phyloP scores from a whole-genome alignment of 2,113 vertebrate species.

The Pogona vitticeps region DNA sequence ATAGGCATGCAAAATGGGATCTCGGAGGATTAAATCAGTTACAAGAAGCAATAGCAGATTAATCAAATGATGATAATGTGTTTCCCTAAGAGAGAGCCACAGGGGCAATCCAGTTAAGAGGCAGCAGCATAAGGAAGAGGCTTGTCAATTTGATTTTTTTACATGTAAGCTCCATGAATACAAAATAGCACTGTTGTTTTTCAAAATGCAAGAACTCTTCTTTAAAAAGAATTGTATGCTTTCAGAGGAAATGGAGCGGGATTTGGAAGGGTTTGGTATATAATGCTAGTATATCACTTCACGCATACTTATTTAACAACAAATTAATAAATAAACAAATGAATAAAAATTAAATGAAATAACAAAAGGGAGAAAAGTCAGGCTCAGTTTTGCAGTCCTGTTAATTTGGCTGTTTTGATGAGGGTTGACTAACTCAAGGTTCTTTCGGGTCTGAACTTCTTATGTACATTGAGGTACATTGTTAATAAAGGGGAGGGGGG shows the following conservation, averaged over 20 bases:
- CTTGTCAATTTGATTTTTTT: conserved; percentile 42
- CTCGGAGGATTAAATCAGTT: conserved; percentile 20
- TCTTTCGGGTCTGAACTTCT: background rate
- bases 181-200: background rate
- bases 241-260: background rate
- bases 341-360: too few relatives aligned
- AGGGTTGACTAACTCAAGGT: background rate
- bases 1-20: background rate
- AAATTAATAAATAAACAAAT: too few relatives aligned
- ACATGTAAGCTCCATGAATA: conserved; percentile 26
- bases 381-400: background rate
- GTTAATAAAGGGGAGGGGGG: background rate
- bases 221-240: background rate
- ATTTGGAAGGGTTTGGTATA: background rate
- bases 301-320: background rate
- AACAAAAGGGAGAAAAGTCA: background rate
- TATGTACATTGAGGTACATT: background rate
- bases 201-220: background rate
- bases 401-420: background rate
- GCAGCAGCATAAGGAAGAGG: background rate
- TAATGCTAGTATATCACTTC: too few relatives aligned
- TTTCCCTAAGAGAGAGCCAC: conserved; percentile 3
- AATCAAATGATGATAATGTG: conserved; percentile 26
- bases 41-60: conserved; percentile 22
- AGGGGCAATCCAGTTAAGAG: conserved; percentile 14